Conservation (phyloP, 37 sponge, comb jelly and placozoan genomes). For the Chondrilla cf. caribensis region DNA sequence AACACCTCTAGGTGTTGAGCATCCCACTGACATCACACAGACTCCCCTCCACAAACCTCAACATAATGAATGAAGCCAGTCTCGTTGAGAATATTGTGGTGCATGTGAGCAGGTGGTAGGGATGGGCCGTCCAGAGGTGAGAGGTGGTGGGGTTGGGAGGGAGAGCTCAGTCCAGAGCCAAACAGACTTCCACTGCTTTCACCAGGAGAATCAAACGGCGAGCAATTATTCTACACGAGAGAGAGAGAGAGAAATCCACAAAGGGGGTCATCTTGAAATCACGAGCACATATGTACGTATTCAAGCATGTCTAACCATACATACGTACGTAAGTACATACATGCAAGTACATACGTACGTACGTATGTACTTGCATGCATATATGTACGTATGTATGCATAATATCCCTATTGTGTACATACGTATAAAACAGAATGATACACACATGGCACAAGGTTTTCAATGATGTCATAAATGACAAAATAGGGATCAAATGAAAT, state of each 20-base stretch:
- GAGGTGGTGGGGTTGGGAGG: conserved; percentile 4
- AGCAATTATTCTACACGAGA: conserved; percentile 7
- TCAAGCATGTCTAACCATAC: too few relatives aligned
- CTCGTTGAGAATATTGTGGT: background rate
- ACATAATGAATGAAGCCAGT: background rate
- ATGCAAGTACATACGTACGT: background rate
- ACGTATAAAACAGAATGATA: background rate
- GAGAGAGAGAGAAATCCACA: background rate
- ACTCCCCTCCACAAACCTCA: background rate
- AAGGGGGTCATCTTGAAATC: too few relatives aligned
- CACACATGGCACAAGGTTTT: too few relatives aligned
- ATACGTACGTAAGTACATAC: too few relatives aligned
- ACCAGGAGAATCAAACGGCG: conserved; percentile 61
- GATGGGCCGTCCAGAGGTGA: background rate
- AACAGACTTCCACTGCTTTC: conserved; percentile 55
- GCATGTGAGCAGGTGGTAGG: background rate
- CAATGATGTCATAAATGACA: too few relatives aligned
- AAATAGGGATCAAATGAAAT: too few relatives aligned
- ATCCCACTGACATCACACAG: too few relatives aligned
- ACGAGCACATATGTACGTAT: too few relatives aligned
- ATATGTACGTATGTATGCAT: background rate
- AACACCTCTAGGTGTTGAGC: too few relatives aligned
- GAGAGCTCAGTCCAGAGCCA: background rate
- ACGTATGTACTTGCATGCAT: background rate
- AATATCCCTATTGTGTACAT: background rate